Evolutionary conservation across 1,140 invertebrate species (phyloP).

Genomic region (Drosophila prosaltans): DNA sequence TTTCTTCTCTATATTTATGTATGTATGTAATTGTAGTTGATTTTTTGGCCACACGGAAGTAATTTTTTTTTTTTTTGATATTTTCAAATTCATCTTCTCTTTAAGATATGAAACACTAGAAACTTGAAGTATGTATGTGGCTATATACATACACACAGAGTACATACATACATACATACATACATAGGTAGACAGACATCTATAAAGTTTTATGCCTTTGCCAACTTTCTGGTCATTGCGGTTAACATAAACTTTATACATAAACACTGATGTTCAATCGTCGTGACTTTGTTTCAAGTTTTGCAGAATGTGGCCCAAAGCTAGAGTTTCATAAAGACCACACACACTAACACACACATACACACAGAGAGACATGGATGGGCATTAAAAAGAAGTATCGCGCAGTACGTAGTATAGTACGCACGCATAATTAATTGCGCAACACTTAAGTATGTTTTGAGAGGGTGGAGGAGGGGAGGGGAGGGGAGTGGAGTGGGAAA

Average conservation of each 20-base stretch:
- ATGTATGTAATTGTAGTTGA: neutral
- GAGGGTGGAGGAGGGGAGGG: neutral
- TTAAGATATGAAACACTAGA: no score
- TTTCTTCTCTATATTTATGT: neutral
- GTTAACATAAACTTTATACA: neutral
- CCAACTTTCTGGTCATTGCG: no score
- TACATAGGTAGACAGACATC: no score
- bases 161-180: no score
- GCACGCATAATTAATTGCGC: slow-evolving; percentile 40
- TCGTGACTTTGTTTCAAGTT: slow-evolving; percentile 11
- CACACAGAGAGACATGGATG: slow-evolving; percentile 19
- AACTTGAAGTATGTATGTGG: no score
- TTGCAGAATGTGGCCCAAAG: slow-evolving; percentile 5
- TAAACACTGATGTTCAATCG: neutral
- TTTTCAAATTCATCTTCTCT: no score
- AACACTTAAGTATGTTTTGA: slow-evolving; percentile 23
- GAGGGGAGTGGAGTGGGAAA: neutral
- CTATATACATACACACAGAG: no score
- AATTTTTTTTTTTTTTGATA: neutral
- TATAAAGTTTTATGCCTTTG: no score
- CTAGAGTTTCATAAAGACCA: slow-evolving; percentile 10
- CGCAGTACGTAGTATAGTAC: slow-evolving; percentile 26
- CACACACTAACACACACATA: slow-evolving; percentile 16
- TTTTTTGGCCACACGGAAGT: neutral
- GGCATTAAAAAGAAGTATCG: neutral